Evolutionary conservation across 2,888 invertebrate genomes (phyloP), one percentile per base, ranked within the genome.

Genomic region (Athetis lepigone): DNA sequence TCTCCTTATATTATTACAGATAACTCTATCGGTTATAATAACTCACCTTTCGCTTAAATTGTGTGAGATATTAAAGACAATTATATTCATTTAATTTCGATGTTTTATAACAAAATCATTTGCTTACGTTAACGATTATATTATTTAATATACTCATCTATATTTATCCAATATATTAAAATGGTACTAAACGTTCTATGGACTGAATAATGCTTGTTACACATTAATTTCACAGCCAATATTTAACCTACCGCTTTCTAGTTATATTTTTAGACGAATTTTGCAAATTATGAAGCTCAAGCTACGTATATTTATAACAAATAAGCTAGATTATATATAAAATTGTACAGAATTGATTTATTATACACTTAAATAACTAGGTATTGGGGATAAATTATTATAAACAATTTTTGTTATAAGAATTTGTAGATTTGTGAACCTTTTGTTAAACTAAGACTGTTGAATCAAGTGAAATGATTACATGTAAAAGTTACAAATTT

Each of bases 221-320:
- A 90, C 86, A 87, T 88, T 88, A 82, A 84, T 82, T 90, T 94
- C 94, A 94, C 94, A 94, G 94, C 94, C 94, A 90, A 88, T 89
- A 88, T 90, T 89, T 86, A 84, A 80, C 78, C 90, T 93, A 93
- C 86, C 72, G 79, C 83, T 68, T 81, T 76, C 77, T 69, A 60
- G 59, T 60, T 66, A 18, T 13, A 42, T 56, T 55, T 56, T 50
- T 40, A 62, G 23, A 55, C 11, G 4, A 37, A 37, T 49, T 13
- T 37, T 45, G 60, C 59, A 69, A 75, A 66, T 56, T 23, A 73
- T 60, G 9, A 59, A 50, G 23, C 27, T 42, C n/a, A 57, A 43
- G 49, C 50, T 55, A 51, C 18, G 9, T 46, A 21, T 45, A 47
- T 21, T 42, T 33, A 50, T 33, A 19, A 51, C 9, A 25, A 54